Conservation (phyloP, 23 tunicate genomes). For the Styela clava region DNA sequence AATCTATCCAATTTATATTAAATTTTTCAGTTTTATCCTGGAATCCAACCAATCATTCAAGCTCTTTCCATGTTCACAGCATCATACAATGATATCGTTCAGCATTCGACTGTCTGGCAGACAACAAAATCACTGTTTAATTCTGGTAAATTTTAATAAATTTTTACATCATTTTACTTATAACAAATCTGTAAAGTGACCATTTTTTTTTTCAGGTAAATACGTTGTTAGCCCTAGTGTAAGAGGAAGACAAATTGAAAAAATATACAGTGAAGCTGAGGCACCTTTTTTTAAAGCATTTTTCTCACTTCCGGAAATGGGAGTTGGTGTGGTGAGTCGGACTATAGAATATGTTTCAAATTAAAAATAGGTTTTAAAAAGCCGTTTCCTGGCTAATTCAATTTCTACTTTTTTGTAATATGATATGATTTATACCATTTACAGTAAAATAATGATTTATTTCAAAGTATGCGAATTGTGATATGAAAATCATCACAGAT, state of each 20-base stretch:
- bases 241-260: slow-evolving; percentile 53
- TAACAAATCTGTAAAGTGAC: too few relatives aligned
- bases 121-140: slow-evolving; percentile 56
- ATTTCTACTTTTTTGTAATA: too few relatives aligned
- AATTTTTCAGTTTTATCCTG: slow-evolving; percentile 35
- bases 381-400: too few relatives aligned
- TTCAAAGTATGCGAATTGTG: too few relatives aligned
- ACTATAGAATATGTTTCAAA: too few relatives aligned
- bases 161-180: too few relatives aligned
- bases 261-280: slow-evolving; percentile 62
- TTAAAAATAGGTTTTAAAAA: too few relatives aligned
- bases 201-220: slow-evolving; percentile 30
- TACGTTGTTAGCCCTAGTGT: slow-evolving; percentile 66
- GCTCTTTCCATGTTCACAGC: slow-evolving; percentile 57
- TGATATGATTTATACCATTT: too few relatives aligned
- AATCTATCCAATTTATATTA: too few relatives aligned
- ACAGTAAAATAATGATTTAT: too few relatives aligned
- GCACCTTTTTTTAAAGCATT: slow-evolving; percentile 56
- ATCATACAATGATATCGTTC: slow-evolving; percentile 56
- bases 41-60: slow-evolving; percentile 60
- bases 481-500: too few relatives aligned
- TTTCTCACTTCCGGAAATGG: slow-evolving; percentile 57
- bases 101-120: slow-evolving; percentile 38
- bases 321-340: slow-evolving; percentile 28
- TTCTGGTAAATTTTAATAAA: slow-evolving; percentile 49